These are phyloP conservation scores for Chaetodon trifascialis DNA, from an alignment of 2,113 vertebrate species.

Conservation along the genomic window DNA sequence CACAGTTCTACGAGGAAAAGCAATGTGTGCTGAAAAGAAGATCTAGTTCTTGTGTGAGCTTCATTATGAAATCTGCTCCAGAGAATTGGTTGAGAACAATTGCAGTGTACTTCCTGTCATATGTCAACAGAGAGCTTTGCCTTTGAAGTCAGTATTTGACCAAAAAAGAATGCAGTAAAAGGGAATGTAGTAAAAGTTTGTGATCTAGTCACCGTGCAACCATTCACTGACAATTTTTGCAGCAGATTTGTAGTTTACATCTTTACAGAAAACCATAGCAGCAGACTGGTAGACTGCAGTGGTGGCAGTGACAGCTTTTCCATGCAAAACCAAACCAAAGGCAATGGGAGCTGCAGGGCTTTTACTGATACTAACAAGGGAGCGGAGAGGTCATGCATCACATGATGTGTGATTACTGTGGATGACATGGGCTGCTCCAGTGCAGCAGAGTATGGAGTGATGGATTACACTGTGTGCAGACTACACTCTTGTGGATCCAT, in stretches of 20 bases:
- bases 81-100: neutral
- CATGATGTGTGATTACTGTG: conserved; percentile 25
- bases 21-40: no score
- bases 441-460: conserved; percentile 35
- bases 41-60: no score
- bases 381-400: conserved; percentile 45
- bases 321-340: conserved; percentile 7
- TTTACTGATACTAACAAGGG: conserved; percentile 35
- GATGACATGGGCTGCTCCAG: conserved; percentile 15
- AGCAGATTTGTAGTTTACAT: neutral
- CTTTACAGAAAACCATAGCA: neutral
- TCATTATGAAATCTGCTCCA: no score
- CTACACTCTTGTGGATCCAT: conserved; percentile 13
- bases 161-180: no score
- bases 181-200: no score
- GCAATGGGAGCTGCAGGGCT: conserved; percentile 14
- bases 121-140: neutral
- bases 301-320: neutral
- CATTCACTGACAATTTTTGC: neutral
- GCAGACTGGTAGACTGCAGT: neutral
- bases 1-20: no score
- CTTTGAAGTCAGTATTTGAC: no score
- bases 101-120: neutral
- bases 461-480: conserved; percentile 30
- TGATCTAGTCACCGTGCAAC: neutral